A percentile compares a stretch with the other conserved stretches of the same genome.
phyloP scores from a whole-genome alignment of 2,888 invertebrate species.

The Torymus aiolomorphi region DNA sequence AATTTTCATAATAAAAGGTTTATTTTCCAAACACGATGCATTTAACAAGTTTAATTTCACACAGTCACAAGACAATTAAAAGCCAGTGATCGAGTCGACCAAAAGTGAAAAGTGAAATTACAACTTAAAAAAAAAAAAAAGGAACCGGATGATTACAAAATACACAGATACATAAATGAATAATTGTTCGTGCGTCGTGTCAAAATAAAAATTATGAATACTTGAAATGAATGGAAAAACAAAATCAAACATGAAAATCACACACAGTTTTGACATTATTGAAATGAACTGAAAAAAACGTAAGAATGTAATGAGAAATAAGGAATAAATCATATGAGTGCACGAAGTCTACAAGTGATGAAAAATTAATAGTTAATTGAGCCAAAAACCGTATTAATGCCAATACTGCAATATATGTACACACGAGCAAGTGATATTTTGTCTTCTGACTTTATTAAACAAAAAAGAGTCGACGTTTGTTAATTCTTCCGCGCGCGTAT shows the following conservation, averaged over 20 bases:
- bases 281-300: not conserved
- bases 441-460: not conserved
- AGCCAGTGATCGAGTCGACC: slow-evolving; percentile 13
- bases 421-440: slow-evolving; percentile 5
- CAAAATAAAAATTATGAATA: no score
- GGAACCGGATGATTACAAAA: slow-evolving; percentile 6
- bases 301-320: slow-evolving; percentile 22
- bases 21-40: not conserved
- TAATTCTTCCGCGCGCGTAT: no score
- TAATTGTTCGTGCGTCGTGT: no score
- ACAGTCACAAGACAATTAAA: slow-evolving; percentile 21
- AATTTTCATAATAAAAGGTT: slow-evolving; percentile 5
- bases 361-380: slow-evolving; percentile 15
- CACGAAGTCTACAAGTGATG: not conserved
- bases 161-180: not conserved
- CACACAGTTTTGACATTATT: no score
- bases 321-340: slow-evolving; percentile 37
- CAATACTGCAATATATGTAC: slow-evolving; percentile 13
- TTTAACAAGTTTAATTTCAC: slow-evolving; percentile 21
- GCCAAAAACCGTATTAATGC: slow-evolving; percentile 25
- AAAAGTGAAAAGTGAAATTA: slow-evolving; percentile 21
- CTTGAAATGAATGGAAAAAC: no score
- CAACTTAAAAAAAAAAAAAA: not conserved
- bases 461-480: no score
- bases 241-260: no score